phyloP scores from a whole-genome alignment of 2,113 vertebrate genomes.

The Actenoides lindsayi region DNA sequence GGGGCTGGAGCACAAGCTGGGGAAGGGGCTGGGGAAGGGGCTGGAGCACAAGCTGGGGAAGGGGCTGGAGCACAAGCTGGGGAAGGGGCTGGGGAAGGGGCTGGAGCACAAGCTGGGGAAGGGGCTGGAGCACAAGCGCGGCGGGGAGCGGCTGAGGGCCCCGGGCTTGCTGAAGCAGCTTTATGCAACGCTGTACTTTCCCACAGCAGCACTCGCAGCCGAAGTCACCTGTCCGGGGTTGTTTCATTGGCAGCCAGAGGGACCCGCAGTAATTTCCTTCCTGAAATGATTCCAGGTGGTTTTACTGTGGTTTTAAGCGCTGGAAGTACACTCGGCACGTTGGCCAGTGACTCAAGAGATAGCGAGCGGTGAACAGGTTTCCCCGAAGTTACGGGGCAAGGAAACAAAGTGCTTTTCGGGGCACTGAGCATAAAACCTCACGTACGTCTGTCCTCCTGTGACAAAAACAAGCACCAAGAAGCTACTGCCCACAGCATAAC shows the following conservation, averaged over 20 bases:
- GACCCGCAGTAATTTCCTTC: neutral
- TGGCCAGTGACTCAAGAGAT: constrained; percentile 11
- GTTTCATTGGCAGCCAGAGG: neutral
- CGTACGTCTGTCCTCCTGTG: neutral
- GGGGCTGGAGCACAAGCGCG: no score
- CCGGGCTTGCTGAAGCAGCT: neutral
- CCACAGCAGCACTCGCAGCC: no score
- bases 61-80: no score
- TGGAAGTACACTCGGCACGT: constrained; percentile 31
- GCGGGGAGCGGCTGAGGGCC: no score
- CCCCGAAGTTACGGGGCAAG: constrained; percentile 1
- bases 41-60: no score
- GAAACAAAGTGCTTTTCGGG: constrained; percentile 30
- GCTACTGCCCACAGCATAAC: neutral
- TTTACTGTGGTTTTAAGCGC: neutral
- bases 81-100: no score
- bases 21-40: no score
- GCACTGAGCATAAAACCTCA: neutral
- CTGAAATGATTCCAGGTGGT: neutral
- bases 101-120: no score
- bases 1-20: no score
- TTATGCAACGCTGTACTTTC: no score
- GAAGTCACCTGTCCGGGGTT: no score
- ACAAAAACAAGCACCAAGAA: constrained; percentile 15
- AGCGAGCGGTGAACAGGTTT: neutral